Evolutionary conservation across 2,797 vertebrate genomes (phyloP), one percentile per base, ranked within the genome.

Genomic region (Takifugu ocellatus): DNA sequence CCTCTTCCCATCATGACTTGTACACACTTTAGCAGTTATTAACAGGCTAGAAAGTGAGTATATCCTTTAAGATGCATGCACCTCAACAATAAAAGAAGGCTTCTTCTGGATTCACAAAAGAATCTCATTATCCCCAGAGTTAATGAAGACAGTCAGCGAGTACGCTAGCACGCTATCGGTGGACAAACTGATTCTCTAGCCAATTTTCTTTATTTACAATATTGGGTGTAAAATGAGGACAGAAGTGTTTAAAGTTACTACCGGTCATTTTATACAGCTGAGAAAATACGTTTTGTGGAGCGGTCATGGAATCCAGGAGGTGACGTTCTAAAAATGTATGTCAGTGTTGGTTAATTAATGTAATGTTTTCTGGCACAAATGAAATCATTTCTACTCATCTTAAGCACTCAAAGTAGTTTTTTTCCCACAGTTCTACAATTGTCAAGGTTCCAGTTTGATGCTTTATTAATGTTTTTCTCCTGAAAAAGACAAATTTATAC

Each of bases 81-180:
- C 9, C 33, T 33, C 33, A 10, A 33, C 33, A 33, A 2, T 33
- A 33, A 39, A 39, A 39, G 36, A 17, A 51, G 29, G 57, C 59
- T 58, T 50, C 26, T 15, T 71, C 42, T 11, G 72, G 56, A 57
- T 70, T 51, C 51, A 59, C 56, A 53, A 54, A 51, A 54, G 66
- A 10, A 21, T 5, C 36, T 45, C 29, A 29, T 61, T 16, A 1
- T 77, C 67, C 61, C 52, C 57, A 45, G 54, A 71, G 65, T 68
- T 75, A 59, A 54, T 81, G 74, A 78, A 42, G 77, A 75, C 72
- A 83, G 70, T 58, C 74, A 52, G 66, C 81, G 74, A 59, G 68
- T 87, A 85, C 84, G 76, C 71, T 50, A 79, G 84, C 89, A 92
- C 90, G 88, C 90, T 82, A 75, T 86, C 82, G 73, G 66, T 58